Percentiles rank a stretch among this genome's conserved stretches.
Conservation (phyloP, 2,113 vertebrate species). For the Oophaga pumilio region DNA sequence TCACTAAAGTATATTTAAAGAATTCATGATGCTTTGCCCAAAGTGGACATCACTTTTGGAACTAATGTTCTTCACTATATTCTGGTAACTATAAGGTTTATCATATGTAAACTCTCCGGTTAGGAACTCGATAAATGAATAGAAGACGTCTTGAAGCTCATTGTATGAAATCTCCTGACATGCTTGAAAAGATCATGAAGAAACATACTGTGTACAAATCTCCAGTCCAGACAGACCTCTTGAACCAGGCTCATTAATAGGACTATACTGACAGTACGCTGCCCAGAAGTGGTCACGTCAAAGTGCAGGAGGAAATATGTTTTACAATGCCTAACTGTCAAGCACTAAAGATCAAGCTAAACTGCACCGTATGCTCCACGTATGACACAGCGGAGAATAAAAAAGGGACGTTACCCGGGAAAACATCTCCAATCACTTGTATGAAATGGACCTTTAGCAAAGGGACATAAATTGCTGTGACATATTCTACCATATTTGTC, state of each 20-base stretch:
- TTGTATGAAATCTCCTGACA: slow-evolving; percentile 27
- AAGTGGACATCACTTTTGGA: no score
- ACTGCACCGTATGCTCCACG: background rate
- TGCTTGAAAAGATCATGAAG: slow-evolving; percentile 23
- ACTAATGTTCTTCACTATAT: no score
- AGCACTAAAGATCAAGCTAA: background rate
- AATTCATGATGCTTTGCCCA: no score
- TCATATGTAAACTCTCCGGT: background rate
- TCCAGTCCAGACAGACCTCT: slow-evolving; percentile 48
- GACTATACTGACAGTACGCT: slow-evolving; percentile 40
- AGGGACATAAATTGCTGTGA: background rate
- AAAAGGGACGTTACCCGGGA: background rate
- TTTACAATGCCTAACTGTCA: slow-evolving; percentile 19
- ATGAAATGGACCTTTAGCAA: background rate
- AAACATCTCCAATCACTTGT: background rate
- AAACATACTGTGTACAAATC: slow-evolving; percentile 46
- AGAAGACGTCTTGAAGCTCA: slow-evolving; percentile 52
- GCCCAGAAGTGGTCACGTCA: slow-evolving; percentile 55
- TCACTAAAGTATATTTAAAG: no score
- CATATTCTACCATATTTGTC: background rate
- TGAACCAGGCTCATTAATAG: slow-evolving; percentile 37
- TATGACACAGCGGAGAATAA: background rate
- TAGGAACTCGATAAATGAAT: slow-evolving; percentile 52
- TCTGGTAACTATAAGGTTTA: slow-evolving; percentile 2
- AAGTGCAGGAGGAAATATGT: slow-evolving; percentile 10